A percentile compares a stretch with the other conserved stretches of the same genome.
phyloP scores from a whole-genome alignment of 2,113 vertebrate species.

The Nycticryphes semicollaris region DNA sequence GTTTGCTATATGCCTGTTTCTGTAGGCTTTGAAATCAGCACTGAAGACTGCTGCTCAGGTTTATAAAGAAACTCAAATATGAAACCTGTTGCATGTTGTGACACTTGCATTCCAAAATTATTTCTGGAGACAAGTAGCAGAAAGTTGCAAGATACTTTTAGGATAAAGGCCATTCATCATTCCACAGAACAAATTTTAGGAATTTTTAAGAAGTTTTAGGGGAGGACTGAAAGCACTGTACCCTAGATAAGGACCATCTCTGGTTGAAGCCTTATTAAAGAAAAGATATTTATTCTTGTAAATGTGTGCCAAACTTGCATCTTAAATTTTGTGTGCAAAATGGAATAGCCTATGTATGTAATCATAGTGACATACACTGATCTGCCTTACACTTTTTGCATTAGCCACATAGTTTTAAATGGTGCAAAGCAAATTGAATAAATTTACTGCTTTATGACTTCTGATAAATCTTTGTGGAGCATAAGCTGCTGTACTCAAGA shows the following conservation, averaged over 20 bases:
- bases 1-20: neutral
- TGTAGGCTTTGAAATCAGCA: neutral
- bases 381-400: neutral
- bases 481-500: neutral
- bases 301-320: neutral
- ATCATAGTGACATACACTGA: neutral
- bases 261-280: neutral
- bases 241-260: neutral
- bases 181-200: neutral
- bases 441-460: neutral
- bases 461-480: neutral
- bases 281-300: neutral
- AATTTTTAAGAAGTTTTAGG: neutral
- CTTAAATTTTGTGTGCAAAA: neutral
- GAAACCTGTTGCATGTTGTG: neutral
- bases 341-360: neutral
- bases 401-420: neutral
- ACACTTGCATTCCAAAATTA: neutral
- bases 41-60: neutral
- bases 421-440: neutral
- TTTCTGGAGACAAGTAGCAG: neutral
- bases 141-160: neutral
- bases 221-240: neutral
- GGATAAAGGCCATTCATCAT: neutral
- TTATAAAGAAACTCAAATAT: neutral